A percentile compares a stretch with the other conserved stretches of the same genome.
phyloP scores from a whole-genome alignment of 2,888 invertebrate species.

The Stenolophus ochropezus region DNA sequence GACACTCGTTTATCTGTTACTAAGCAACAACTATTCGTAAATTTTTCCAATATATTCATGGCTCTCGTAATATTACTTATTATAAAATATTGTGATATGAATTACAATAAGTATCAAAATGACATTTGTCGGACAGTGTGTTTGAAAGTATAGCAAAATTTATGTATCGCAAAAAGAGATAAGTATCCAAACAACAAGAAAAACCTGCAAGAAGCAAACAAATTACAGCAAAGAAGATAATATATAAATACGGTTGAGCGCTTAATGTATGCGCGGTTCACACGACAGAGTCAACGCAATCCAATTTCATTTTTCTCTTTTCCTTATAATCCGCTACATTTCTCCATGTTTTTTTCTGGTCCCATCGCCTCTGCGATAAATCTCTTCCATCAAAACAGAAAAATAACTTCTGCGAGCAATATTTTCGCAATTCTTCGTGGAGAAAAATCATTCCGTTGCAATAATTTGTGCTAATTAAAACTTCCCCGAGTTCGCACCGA shows the following conservation, averaged over 20 bases:
- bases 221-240: constrained; percentile 39
- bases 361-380: constrained; percentile 30
- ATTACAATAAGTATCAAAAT: neutral
- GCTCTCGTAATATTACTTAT: no score
- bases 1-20: no score
- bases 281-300: constrained; percentile 29
- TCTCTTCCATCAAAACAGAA: constrained; percentile 52
- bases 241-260: constrained; percentile 5
- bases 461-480: constrained; percentile 58
- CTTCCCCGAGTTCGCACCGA: constrained; percentile 44
- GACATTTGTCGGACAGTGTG: neutral
- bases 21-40: no score
- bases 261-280: constrained; percentile 32
- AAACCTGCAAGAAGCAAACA: constrained; percentile 16
- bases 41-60: no score
- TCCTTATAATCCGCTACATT: constrained; percentile 39
- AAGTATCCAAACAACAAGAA: constrained; percentile 28
- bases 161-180: constrained; percentile 31
- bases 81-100: neutral
- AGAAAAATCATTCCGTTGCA: constrained; percentile 47
- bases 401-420: constrained; percentile 31
- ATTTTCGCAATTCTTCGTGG: constrained; percentile 39
- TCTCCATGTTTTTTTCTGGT: constrained; percentile 19
- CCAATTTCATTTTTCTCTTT: constrained; percentile 40
- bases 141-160: constrained; percentile 3